Base-by-base conservation (phyloP, 2,888 invertebrate species). In the Amphipoea oculea region DNA sequence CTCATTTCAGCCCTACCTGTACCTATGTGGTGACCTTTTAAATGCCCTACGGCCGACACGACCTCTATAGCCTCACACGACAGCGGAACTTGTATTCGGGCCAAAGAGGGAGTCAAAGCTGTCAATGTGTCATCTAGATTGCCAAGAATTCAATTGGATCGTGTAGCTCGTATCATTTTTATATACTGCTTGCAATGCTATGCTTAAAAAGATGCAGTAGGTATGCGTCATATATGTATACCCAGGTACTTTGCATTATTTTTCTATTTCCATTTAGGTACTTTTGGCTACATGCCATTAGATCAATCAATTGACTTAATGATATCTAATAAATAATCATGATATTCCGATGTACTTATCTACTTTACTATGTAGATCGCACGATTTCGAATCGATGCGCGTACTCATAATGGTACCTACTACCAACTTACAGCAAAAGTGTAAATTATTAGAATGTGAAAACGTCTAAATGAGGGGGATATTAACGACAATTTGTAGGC, bases 31-130 rank as follows among this genome's bases (percentile, higher is more conserved):
- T 73, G 85, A 82, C 83, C 87, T 85, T 87, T 83, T 23, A 48
- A 73, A 69, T 73, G 74, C 84, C 87, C 76, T 79, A 76, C 86
- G 84, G 84, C 86, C 57, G 72, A 77, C 87, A 82, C 79, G 86
- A 88, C 76, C 86, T 83, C 60, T 75, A 68, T 81, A 73, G 23
- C 51, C 36, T 45, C 48, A 51, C 42, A 77, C 82, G 78, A 69
- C 77, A 70, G 42, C 75, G 77, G 75, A 86, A 85, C 83, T 77
- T 67, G 79, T 70, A 77, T 68, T 86, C 72, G 45, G 69, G 86
- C 85, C 85, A 85, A 85, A 82, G 57, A 57, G 76, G 76, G 82
- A 82, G 83, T 76, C 60, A 65, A 73, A 40, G 40, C 82, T 83
- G 83, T 86, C 85, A 85, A 82, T 75, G 36, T 83, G 86, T 83